Evolutionary conservation across 2,797 vertebrate genomes (phyloP).

Genomic region (Poecilia gillii): DNA sequence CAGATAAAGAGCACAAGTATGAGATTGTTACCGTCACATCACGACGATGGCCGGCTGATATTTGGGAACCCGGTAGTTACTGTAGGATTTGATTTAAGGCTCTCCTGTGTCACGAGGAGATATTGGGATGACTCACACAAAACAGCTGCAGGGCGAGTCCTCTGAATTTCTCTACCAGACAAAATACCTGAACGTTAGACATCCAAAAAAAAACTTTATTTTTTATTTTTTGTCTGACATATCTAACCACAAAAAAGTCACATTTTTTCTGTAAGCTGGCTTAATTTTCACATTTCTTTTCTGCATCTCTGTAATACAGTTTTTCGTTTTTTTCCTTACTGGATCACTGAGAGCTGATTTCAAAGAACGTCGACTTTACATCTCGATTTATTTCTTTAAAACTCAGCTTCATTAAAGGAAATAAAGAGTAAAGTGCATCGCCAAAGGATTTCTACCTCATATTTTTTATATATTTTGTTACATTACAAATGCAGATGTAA

Average conservation of each 20-base stretch:
- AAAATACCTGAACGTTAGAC: constrained; percentile 13
- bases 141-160: constrained; percentile 44
- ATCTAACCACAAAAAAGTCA: background rate
- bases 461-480: background rate
- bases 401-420: background rate
- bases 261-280: constrained; percentile 7
- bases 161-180: constrained; percentile 26
- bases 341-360: background rate
- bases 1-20: constrained; percentile 56
- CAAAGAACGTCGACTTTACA: background rate
- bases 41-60: constrained; percentile 32
- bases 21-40: constrained; percentile 47
- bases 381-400: background rate
- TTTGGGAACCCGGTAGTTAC: constrained; percentile 47
- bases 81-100: constrained; percentile 49
- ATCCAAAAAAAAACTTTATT: background rate
- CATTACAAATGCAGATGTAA: background rate
- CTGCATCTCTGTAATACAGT: background rate
- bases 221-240: background rate
- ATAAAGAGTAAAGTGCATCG: background rate
- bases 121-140: constrained; percentile 58
- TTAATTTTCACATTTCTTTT: background rate
- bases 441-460: background rate
- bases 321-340: background rate
- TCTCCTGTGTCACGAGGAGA: constrained; percentile 51